Evolutionary conservation across 1,140 invertebrate species (phyloP).

Genomic region (Mya arenaria): DNA sequence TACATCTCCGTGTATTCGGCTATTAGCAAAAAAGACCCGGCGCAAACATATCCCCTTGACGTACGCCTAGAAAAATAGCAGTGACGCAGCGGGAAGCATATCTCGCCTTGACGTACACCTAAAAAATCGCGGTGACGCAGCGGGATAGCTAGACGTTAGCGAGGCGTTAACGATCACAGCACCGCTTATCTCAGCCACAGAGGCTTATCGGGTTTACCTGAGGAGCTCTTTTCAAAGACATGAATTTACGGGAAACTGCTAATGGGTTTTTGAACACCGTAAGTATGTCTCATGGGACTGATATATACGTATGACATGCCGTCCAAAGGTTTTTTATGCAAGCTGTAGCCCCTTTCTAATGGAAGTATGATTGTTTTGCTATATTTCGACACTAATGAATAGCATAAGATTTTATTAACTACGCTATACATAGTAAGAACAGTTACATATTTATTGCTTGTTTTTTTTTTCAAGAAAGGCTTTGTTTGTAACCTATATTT

Average conservation of each 20-base stretch:
- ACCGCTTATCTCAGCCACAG: not conserved
- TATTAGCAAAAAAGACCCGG: not conserved
- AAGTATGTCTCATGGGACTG: no score
- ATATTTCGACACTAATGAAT: no score
- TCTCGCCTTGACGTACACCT: not conserved
- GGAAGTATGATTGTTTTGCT: no score
- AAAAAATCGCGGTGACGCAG: not conserved
- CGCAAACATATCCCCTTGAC: not conserved
- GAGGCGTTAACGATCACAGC: not conserved
- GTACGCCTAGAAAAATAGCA: not conserved
- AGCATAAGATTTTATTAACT: no score
- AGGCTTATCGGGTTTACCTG: not conserved
- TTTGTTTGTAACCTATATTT: no score
- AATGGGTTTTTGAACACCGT: not conserved
- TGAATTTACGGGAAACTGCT: not conserved
- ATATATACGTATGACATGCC: no score
- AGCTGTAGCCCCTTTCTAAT: no score
- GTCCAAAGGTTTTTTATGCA: no score
- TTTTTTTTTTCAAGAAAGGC: no score
- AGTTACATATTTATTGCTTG: no score
- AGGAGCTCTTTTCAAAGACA: not conserved
- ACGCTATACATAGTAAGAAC: no score
- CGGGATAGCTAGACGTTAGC: not conserved
- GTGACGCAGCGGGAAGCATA: not conserved
- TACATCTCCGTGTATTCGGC: not conserved